Conservation (phyloP, 2,797 vertebrate species). For the Myiotriccus ornatus region DNA sequence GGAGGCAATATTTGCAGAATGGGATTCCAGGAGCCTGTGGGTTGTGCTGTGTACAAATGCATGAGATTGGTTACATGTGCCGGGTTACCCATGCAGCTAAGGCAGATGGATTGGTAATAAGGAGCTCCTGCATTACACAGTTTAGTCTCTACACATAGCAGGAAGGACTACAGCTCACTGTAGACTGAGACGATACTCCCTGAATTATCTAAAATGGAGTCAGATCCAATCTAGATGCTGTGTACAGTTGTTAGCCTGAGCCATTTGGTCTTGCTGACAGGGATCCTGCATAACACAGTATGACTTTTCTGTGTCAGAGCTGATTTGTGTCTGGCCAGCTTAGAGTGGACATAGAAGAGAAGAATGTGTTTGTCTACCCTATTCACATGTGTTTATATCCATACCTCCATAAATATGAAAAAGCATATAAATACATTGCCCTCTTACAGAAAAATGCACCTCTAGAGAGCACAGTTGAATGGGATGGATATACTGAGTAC, state of each 20-base stretch:
- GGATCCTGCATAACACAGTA: not conserved
- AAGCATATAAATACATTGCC: not conserved
- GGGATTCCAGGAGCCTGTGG: not conserved
- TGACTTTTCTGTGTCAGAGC: not conserved
- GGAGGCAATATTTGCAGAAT: not conserved
- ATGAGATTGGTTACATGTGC: not conserved
- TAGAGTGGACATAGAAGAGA: not conserved
- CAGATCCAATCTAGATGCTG: not conserved
- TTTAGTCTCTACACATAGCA: not conserved
- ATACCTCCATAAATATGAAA: not conserved
- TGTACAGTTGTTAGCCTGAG: not conserved
- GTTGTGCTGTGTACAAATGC: not conserved
- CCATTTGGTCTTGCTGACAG: not conserved
- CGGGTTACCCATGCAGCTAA: not conserved
- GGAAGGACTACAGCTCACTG: not conserved
- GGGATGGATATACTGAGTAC: not conserved
- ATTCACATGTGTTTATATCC: not conserved
- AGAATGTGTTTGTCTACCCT: not conserved
- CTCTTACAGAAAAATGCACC: not conserved
- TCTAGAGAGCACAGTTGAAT: not conserved
- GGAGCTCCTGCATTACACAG: not conserved
- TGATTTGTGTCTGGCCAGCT: not conserved
- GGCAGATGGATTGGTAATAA: not conserved
- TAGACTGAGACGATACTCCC: not conserved
- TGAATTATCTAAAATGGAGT: not conserved